Evolutionary conservation across 1,140 invertebrate species (phyloP).

Genomic region (Fragariocoptes setiger): DNA sequence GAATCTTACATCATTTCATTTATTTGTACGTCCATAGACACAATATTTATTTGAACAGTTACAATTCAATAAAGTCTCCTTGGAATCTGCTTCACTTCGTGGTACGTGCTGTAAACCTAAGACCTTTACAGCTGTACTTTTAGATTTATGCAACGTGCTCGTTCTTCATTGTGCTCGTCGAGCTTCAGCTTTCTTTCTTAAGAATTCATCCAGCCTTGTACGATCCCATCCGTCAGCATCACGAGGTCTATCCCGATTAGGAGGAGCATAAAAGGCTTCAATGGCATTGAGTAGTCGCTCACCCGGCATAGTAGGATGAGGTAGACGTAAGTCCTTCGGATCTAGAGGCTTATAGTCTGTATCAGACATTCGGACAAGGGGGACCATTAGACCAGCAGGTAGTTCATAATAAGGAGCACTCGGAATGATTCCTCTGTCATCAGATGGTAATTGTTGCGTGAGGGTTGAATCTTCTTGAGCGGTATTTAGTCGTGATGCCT

Average conservation of each 20-base stretch:
- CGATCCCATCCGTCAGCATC: conserved; percentile 96
- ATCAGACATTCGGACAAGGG: conserved; percentile 67
- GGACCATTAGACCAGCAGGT: conserved; percentile 76
- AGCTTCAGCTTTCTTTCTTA: conserved; percentile 68
- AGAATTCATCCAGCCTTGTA: conserved; percentile 81
- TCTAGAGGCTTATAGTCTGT: conserved; percentile 59
- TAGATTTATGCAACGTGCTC: too few relatives aligned
- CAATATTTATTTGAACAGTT: too few relatives aligned
- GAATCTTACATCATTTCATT: too few relatives aligned
- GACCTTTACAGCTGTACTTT: too few relatives aligned
- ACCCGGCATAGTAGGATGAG: conserved; percentile 64
- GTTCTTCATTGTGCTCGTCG: conserved; percentile 55
- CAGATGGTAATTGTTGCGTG: too few relatives aligned
- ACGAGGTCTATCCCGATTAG: conserved; percentile 63
- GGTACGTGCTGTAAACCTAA: too few relatives aligned
- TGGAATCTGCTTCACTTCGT: too few relatives aligned
- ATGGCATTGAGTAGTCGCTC: conserved; percentile 63
- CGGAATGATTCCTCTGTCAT: conserved; percentile 34
- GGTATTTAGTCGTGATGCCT: too few relatives aligned
- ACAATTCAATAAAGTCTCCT: too few relatives aligned
- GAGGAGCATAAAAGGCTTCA: conserved; percentile 71
- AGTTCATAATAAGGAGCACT: conserved; percentile 79
- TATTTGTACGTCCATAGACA: too few relatives aligned
- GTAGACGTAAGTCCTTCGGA: conserved; percentile 54
- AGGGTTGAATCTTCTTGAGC: too few relatives aligned